Evolutionary conservation across 2,113 vertebrate species (phyloP), one percentile per base, ranked within the genome.

Genomic region (Amia ocellicauda): DNA sequence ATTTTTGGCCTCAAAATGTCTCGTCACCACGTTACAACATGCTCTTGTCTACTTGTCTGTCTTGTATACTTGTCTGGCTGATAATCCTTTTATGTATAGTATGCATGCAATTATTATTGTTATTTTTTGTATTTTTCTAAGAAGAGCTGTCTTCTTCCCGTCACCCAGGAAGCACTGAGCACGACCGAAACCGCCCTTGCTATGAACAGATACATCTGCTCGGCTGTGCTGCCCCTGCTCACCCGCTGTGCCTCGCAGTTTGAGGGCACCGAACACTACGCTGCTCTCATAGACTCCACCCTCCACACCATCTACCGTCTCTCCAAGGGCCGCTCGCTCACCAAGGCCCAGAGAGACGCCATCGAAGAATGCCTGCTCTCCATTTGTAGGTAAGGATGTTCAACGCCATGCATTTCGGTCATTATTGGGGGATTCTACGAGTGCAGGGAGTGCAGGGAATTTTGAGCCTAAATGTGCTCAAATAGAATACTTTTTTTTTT

Each of bases 321-420:
- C 14, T 98, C 95, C 77, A 99, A 98, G 67, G 95, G 97, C 24
- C 94, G 93, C 0, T 94, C 95, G 0, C 94, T 99, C 77, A 99
- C 95, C 43, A 99, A 99, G 82, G 97, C 96, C 17, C 97, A 99
- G 68, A 89, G 97, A 69, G 95, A 99, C 40, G 94, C 97, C 28
- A 98, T 99, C 47, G 95, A 99, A 80, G 95, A 98, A 74, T 99
- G 97, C 64, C 79, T 99, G 71, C 92, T 98, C 60, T 88, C 94
- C 45, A 89, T 98, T 64, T 97, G 96, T 90, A 94, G 92, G 97
- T 99, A 83, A 76, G 92, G 73, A 41, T 49, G 2, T 22, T 8
- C n/a, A 43, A 41, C 2, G 17, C 11, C 56, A n/a, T n/a, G n/a
- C n/a, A n/a, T n/a, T n/a, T n/a, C n/a, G n/a, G n/a, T n/a, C n/a